Conservation (phyloP, 2,797 vertebrate species). For the Triplophysa yarkandensis region DNA sequence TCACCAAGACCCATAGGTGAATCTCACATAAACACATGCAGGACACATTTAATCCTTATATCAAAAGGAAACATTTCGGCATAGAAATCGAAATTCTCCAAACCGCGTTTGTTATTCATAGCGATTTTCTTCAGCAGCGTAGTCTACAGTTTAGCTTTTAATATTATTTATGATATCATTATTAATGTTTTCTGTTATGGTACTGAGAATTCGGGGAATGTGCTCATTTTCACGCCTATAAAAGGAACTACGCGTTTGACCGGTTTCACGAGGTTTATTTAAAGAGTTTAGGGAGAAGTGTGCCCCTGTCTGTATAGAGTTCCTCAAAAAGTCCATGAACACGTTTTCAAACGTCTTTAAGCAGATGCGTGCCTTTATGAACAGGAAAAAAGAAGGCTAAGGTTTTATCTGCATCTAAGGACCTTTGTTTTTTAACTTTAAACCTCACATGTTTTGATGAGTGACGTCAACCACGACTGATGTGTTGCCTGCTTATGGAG, state of each 20-base stretch:
- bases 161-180: too few relatives aligned
- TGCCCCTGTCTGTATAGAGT: background rate
- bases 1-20: background rate
- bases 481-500: background rate
- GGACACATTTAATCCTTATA: background rate
- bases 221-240: background rate
- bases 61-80: too few relatives aligned
- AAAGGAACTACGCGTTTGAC: background rate
- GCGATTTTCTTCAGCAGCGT: too few relatives aligned
- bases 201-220: background rate
- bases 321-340: conserved; percentile 14
- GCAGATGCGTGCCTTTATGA: conserved; percentile 55
- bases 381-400: conserved; percentile 23
- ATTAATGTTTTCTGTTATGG: background rate
- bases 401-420: conserved; percentile 3
- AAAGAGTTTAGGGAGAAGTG: background rate
- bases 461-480: background rate
- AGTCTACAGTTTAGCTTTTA: too few relatives aligned
- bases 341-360: conserved; percentile 49
- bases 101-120: too few relatives aligned
- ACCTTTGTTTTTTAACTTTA: background rate
- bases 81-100: too few relatives aligned
- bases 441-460: background rate
- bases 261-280: background rate
- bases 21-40: background rate